Evolutionary conservation across 2,113 vertebrate species (phyloP), one percentile per base, ranked within the genome.

Genomic region (Sander lucioperca): DNA sequence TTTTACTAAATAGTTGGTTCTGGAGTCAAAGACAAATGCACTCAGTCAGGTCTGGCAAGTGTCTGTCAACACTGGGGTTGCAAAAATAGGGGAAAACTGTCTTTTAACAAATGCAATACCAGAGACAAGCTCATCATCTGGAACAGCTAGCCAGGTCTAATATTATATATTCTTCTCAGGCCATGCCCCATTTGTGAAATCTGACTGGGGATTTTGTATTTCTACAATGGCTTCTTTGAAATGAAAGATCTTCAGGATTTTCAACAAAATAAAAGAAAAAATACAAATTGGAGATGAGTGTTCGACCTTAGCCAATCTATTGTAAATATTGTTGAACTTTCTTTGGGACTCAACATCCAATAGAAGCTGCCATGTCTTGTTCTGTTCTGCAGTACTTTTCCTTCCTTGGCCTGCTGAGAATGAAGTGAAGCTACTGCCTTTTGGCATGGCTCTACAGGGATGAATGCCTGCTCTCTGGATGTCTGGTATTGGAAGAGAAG

Each of bases 351-450:
- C 30, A 65, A 56, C 70, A 56, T 79, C 21, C 39, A 74, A 61
- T 13, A 48, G 19, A 79, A 77, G 72, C 77, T 91, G 88, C 59
- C 85, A 76, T 79, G 65, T 33, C 82, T 79, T 61, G 75, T 85
- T 84, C 78, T 83, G 65, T 62, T 69, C 78, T 68, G 62, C 68
- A 85, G 72, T 59, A 77, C 65, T 71, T 91, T 80, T 75, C 74
- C 68, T 76, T 77, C 79, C 64, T 25, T 86, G 81, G 83, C 81
- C 73, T 76, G 18, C 68, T 73, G 66, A 87, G 84, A 78, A 67
- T 21, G 27, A 50, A 77, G 79, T 51, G 75, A 77, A 88, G 82
- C 76, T 79, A 85, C 87, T 91, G 87, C 83, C 81, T 81, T 66
- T 92, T 77, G 71, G 83, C 56, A 23, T 23, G 3, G 25, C 56